phyloP scores from a whole-genome alignment of 1,140 invertebrate species.

The Dreissena polymorpha region DNA sequence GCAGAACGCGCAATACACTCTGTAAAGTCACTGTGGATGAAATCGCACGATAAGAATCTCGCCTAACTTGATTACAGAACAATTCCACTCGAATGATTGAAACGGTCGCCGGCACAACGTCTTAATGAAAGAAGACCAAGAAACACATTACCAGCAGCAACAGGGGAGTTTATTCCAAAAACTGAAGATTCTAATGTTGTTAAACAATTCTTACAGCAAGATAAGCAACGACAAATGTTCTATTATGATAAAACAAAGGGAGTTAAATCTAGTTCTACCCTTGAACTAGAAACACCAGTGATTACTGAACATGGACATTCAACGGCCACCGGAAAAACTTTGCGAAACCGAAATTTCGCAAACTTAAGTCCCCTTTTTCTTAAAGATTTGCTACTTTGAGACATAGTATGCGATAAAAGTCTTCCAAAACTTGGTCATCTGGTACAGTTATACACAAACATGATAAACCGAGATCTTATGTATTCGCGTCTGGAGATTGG shows the following conservation, averaged over 20 bases:
- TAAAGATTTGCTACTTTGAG: too few species aligned
- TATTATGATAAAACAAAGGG: constrained; percentile 46
- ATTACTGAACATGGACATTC: background rate
- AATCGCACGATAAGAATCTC: constrained; percentile 41
- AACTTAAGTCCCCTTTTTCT: too few species aligned
- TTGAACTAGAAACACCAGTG: constrained; percentile 5
- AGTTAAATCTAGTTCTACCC: constrained; percentile 6
- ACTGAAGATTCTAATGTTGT: constrained; percentile 23
- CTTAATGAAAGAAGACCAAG: constrained; percentile 60
- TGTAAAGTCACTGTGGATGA: constrained; percentile 49
- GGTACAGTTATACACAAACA: constrained; percentile 22
- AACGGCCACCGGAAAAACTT: too few species aligned
- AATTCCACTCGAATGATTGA: constrained; percentile 52
- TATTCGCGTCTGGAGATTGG: constrained; percentile 18
- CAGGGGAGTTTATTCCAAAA: constrained; percentile 42
- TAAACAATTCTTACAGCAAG: constrained; percentile 30
- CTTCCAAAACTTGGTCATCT: constrained; percentile 21
- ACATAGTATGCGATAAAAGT: background rate
- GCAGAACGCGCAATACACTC: constrained; percentile 63
- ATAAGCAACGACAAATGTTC: constrained; percentile 48
- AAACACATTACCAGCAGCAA: constrained; percentile 44
- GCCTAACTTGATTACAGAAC: constrained; percentile 55
- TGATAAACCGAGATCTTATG: constrained; percentile 50
- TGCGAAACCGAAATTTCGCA: too few species aligned
- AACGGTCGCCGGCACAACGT: constrained; percentile 56